Base-by-base conservation (phyloP, 2,113 vertebrate genomes). In the Paracanthobrama guichenoti region DNA sequence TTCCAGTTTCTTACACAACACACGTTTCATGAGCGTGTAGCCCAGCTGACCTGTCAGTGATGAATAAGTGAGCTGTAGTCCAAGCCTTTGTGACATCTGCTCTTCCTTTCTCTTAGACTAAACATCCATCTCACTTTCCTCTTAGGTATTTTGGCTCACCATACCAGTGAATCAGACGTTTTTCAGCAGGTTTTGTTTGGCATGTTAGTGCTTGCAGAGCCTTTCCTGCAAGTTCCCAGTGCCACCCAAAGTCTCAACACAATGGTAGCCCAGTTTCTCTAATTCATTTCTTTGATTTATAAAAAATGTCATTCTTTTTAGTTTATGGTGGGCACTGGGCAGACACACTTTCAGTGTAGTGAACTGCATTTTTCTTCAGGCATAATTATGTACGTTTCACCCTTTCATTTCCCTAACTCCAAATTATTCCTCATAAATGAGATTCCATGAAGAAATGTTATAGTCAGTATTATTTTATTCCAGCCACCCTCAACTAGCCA, bases 161-260 rank as follows among this genome's bases (percentile, higher is more conserved):
- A 5, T 8, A 28, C n/a, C 44, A 64, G n/a, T 64, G 78, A 50
- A 79, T 26, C 18, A n/a, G 4, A 66, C 26, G 67, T 35, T 67
- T 50, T 31, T 67, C 60, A 50, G 44, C 59, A 10, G 14, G 3
- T 46, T 79, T 64, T 44, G n/a, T 62, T 62, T 62, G 60, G 55
- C 80, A 39, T 13, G 84, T 31, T 28, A 20, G 74, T 82, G 46
- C 86, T 59, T 82, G 73, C 6, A 28, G 20, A 57, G 69, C 16
- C 31, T 69, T 62, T 28, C 16, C 8, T 22, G 3, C 13, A 64
- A 46, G 35, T 62, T 79, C 50, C 24, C n/a, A 64, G 57, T 11
- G 46, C 62, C 77, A 79, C 75, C 75, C 55, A 79, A 26, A 77
- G 57, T 77, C 26, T 50, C 22, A 20, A 3, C 13, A 42, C 31